Evolutionary conservation across 2,797 vertebrate species (phyloP), one percentile per base, ranked within the genome.

Genomic region (Thaleichthys pacificus): DNA sequence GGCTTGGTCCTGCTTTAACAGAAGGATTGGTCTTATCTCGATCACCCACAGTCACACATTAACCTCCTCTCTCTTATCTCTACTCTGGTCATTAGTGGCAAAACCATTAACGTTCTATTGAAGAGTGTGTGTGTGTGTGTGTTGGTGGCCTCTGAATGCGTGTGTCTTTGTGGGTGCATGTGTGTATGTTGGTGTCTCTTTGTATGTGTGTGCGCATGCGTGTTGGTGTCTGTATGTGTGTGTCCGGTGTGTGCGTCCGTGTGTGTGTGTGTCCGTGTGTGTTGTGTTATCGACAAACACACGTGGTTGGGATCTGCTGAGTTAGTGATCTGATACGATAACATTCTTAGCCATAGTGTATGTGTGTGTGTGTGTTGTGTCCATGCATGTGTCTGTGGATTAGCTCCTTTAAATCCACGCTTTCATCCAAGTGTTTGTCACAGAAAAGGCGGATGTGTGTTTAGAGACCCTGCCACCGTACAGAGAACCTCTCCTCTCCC

Each of bases 21-120:
- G 89, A 90, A 85, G 86, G 86, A 89, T 84, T 70, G 70, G 80
- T 72, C 84, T 91, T 92, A 92, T 92, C 91, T 91, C 87, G 91
- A 91, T 92, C 88, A 85, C 86, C 86, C 89, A 89, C 88, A 85
- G 89, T 86, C 88, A 85, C 90, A 91, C 90, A 92, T 92, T 91
- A 92, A 92, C 91, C 91, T 91, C 87, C 89, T 80, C 84, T 85
- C 86, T 86, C 85, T 91, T 92, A 92, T 92, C 90, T 84, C 78
- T 79, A 88, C 83, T 85, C 85, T 91, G 90, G 90, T 91, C 91
- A 92, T 92, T 92, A 91, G 91, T 89, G 89, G 85, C 87, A 85
- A 88, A 89, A 87, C 86, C 90, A 86, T 89, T 88, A 88, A 89
- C 78, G 86, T 90, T 86, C 91, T 90, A 92, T 92, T 92, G 91